Evolutionary conservation across 1,140 invertebrate species (phyloP), one percentile per base, ranked within the genome.

Genomic region (Phymastichus coffea): DNA sequence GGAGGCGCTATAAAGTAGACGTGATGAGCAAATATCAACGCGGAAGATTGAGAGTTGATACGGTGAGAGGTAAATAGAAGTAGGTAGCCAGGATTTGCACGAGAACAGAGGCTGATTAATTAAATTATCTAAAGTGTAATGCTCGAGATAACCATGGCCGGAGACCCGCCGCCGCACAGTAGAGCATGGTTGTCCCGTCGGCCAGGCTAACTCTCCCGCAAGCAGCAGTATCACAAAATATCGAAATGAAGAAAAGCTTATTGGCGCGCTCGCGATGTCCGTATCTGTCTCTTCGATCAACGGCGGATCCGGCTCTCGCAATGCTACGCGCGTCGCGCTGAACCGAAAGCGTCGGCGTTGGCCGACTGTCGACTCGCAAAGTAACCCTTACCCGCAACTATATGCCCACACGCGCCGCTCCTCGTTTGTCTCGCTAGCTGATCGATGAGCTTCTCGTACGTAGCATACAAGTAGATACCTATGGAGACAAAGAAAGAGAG

Each of bases 11-110:
- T 35, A 60, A 54, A 60, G 43, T 54, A 53, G 57, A 48, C 41
- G 33, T 58, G 53, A 53, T 53, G 47, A 60, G 49, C 54, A 60
- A 60, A 60, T 60, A 60, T 60, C 54, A 47, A 54, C 47, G 23
- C 48, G 51, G 54, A 60, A 30, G n/a, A 35, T 47, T 33, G 41
- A 28, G 33, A 28, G 33, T 46, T n/a, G 17, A 48, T 26, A 14
- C 19, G 14, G n/a, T 17, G 9, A 23, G 20, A 20, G 22, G n/a
- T 19, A 22, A 26, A 17, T 12, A n/a, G 47, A 10, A 48, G 28
- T 7, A 22, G n/a, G 4, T 19, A 44, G 25, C 0, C 4, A n/a
- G 25, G n/a, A 17, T n/a, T n/a, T n/a, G n/a, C 26, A 15, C n/a
- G 44, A 10, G 15, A 10, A 28, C 19, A 15, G 26, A 25, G 41